Percentiles rank a stretch among this genome's conserved stretches.
phyloP scores from a whole-genome alignment of 2,888 invertebrate species.

The Rotaria sp. region DNA sequence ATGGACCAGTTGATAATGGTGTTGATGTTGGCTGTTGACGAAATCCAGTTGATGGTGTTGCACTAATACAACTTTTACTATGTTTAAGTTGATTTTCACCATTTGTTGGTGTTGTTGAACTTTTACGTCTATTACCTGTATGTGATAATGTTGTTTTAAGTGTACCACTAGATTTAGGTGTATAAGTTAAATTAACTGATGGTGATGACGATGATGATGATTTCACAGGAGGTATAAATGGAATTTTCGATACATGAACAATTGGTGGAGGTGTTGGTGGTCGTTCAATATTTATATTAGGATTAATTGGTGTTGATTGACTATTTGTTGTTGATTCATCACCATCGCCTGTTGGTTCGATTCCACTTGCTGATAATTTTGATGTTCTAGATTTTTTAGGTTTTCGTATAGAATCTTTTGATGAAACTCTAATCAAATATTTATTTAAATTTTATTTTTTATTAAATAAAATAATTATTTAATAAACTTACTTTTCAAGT shows the following conservation, averaged over 20 bases:
- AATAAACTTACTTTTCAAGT: not conserved
- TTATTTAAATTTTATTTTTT: not conserved
- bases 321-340: not conserved
- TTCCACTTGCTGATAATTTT: not conserved
- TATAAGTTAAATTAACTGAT: not conserved
- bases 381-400: not conserved
- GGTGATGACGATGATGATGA: not conserved
- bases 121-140: not conserved
- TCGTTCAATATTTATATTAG: not conserved
- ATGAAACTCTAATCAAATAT: not conserved
- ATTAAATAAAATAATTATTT: not conserved
- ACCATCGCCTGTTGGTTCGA: not conserved
- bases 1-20: not conserved
- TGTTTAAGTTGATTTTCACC: not conserved
- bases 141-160: not conserved
- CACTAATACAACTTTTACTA: not conserved
- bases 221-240: not conserved
- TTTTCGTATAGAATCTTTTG: not conserved
- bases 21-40: conserved; percentile 7
- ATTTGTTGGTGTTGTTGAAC: conserved; percentile 4
- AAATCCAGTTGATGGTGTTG: not conserved
- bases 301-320: not conserved
- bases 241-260: not conserved
- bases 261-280: conserved; percentile 11
- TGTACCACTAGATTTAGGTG: not conserved